Evolutionary conservation across 1,140 invertebrate genomes (phyloP).

Genomic region (Galendromus occidentalis): DNA sequence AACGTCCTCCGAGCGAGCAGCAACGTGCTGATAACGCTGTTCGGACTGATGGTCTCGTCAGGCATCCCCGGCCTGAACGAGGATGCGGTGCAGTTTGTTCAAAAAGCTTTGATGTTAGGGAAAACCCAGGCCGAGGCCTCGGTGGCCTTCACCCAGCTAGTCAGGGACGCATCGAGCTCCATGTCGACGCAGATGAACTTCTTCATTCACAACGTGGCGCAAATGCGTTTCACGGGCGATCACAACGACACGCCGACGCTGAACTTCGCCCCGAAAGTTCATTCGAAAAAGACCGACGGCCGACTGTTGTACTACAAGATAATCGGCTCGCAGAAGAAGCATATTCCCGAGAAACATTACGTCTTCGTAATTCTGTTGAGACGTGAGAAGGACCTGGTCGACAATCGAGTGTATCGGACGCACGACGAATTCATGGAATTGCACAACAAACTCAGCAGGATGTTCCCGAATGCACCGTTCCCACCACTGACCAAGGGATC

Average conservation of each 20-base stretch:
- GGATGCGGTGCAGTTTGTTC: constrained; percentile 75
- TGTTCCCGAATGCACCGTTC: constrained; percentile 67
- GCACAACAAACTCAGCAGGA: constrained; percentile 73
- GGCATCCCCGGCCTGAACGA: constrained; percentile 80
- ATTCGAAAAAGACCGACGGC: constrained; percentile 68
- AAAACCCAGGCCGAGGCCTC: constrained; percentile 82
- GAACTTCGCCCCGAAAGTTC: constrained; percentile 73
- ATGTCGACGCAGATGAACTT: constrained; percentile 93
- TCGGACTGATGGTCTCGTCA: constrained; percentile 82
- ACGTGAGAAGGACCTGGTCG: constrained; percentile 58
- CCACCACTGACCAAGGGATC: constrained; percentile 51
- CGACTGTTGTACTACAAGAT: constrained; percentile 64
- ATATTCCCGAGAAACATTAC: constrained; percentile 94
- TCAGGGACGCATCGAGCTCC: constrained; percentile 40
- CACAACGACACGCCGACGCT: constrained; percentile 56
- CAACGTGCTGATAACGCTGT: constrained; percentile 74
- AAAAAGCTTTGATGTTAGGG: constrained; percentile 64
- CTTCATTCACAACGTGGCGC: constrained; percentile 88
- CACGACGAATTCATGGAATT: constrained; percentile 93
- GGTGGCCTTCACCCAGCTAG: constrained; percentile 73
- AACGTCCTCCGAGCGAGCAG: constrained; percentile 86
- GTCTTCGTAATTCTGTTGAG: constrained; percentile 77
- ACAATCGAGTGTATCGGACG: constrained; percentile 66
- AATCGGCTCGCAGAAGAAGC: constrained; percentile 73
- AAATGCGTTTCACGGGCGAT: constrained; percentile 67